Evolutionary conservation across 2,113 vertebrate species (phyloP).

Genomic region (Ursus arctos): DNA sequence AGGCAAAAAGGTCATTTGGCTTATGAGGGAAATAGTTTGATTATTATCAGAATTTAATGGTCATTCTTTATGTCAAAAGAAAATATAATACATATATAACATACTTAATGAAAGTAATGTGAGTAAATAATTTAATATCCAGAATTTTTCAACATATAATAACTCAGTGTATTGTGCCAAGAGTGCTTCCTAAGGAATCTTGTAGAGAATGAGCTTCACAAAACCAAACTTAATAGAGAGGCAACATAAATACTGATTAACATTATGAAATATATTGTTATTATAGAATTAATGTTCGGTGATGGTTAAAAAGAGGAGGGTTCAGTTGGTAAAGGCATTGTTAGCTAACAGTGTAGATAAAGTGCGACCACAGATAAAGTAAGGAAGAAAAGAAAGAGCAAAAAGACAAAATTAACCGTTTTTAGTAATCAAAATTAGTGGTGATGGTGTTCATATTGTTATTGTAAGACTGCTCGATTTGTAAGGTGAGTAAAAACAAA

Average conservation of each 20-base stretch:
- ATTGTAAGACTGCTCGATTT: background rate
- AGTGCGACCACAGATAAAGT: background rate
- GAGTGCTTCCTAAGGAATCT: background rate
- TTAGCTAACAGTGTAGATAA: background rate
- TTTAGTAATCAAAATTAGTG: background rate
- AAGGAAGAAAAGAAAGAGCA: background rate
- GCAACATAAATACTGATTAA: background rate
- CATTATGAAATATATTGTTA: background rate
- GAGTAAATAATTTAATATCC: background rate
- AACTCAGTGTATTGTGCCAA: background rate
- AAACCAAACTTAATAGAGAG: background rate
- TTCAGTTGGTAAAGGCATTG: background rate
- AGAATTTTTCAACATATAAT: background rate
- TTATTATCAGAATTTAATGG: background rate
- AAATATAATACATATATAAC: background rate
- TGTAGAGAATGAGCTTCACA: background rate
- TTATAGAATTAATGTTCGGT: background rate
- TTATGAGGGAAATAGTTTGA: background rate
- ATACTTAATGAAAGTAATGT: background rate
- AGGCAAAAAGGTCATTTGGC: background rate
- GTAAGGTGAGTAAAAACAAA: background rate
- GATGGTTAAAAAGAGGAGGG: background rate
- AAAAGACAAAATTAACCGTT: background rate
- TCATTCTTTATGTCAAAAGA: background rate
- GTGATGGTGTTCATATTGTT: background rate